phyloP scores from a whole-genome alignment of 2,888 invertebrate species.

The Pseudococcus jackbeardsleyi region DNA sequence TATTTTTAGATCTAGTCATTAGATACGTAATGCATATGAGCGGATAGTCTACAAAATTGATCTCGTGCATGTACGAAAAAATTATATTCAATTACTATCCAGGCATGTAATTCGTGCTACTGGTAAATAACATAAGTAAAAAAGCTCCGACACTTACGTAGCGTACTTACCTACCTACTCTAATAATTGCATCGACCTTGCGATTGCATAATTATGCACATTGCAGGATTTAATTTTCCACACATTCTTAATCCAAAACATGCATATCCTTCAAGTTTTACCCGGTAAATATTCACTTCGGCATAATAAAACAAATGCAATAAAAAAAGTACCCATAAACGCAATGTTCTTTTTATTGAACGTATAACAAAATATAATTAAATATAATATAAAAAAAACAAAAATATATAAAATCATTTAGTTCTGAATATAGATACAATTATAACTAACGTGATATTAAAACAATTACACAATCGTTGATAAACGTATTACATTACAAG shows the following conservation, averaged over 20 bases:
- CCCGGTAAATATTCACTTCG: neutral
- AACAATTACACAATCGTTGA: conserved; percentile 16
- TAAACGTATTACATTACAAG: neutral
- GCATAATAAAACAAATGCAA: neutral
- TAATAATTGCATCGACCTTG: neutral
- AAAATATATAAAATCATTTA: conserved; percentile 21
- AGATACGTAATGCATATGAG: neutral
- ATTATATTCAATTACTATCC: neutral
- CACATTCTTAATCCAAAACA: neutral
- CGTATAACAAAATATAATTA: conserved; percentile 51
- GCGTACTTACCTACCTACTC: neutral
- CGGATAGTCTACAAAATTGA: neutral
- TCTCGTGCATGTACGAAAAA: neutral
- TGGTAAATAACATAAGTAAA: neutral
- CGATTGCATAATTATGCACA: neutral
- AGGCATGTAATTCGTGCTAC: neutral
- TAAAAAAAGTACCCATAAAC: conserved; percentile 12
- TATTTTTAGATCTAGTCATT: no score
- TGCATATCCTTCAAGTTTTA: neutral
- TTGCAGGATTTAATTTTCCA: neutral
- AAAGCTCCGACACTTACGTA: no score
- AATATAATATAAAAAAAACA: neutral
- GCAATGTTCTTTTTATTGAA: conserved; percentile 45
- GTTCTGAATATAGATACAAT: conserved; percentile 11
- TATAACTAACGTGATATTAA: conserved; percentile 23